phyloP scores from a whole-genome alignment of 1,140 invertebrate genomes.

The Piezodorus guildinii region DNA sequence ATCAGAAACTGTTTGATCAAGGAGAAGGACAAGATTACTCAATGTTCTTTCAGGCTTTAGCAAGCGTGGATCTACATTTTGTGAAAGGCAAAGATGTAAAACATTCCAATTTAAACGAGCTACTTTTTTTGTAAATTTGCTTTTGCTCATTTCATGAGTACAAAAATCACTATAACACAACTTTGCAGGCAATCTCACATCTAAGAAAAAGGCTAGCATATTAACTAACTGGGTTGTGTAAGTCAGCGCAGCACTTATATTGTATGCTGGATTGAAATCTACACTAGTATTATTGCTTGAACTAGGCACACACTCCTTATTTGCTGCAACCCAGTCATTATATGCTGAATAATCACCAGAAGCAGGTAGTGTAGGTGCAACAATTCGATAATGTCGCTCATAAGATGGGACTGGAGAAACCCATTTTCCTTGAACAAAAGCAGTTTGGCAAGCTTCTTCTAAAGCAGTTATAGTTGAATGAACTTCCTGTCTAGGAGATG shows the following conservation, averaged over 20 bases:
- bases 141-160: slow-evolving; percentile 50
- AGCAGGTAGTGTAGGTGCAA: slow-evolving; percentile 59
- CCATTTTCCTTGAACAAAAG: slow-evolving; percentile 62
- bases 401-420: slow-evolving; percentile 50
- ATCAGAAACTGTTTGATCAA: slow-evolving; percentile 51
- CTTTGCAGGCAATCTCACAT: slow-evolving; percentile 61
- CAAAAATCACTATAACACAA: slow-evolving; percentile 69
- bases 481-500: slow-evolving; percentile 35
- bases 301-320: slow-evolving; percentile 46
- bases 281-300: slow-evolving; percentile 40
- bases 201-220: slow-evolving; percentile 62
- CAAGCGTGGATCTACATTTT: slow-evolving; percentile 51
- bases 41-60: slow-evolving; percentile 58
- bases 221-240: slow-evolving; percentile 72
- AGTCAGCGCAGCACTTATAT: slow-evolving; percentile 63
- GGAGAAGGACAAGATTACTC: slow-evolving; percentile 57
- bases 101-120: slow-evolving; percentile 70
- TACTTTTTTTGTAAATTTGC: slow-evolving; percentile 60
- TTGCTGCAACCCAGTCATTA: slow-evolving; percentile 55
- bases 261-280: slow-evolving; percentile 53
- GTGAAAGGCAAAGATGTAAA: slow-evolving; percentile 66
- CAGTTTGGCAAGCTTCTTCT: slow-evolving; percentile 61
- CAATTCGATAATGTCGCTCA: slow-evolving; percentile 58
- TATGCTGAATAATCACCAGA: slow-evolving; percentile 69
- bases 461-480: slow-evolving; percentile 53